Evolutionary conservation across 2,888 invertebrate genomes (phyloP), one percentile per base, ranked within the genome.

Genomic region (Oegoconia quadripuncta): DNA sequence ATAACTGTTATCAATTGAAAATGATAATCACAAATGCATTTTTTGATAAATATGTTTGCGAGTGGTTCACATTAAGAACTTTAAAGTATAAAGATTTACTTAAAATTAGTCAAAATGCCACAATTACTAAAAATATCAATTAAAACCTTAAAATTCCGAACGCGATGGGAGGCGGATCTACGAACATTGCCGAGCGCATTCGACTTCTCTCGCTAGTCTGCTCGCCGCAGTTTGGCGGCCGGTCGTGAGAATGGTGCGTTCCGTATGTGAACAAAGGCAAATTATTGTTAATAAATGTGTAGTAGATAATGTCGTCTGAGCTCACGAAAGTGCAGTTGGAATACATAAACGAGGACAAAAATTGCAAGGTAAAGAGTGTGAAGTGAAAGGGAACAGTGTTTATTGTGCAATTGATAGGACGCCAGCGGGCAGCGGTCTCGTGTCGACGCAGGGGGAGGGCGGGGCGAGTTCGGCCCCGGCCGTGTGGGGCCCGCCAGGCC

Each of bases 401-500:
- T 73, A 81, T 84, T 84, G 84, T 84, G 83, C 78, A 83, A 84
- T 74, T 74, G 62, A 77, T 74, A 65, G 73, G 84, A 87, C 83
- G 86, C 84, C 56, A 80, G 74, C 83, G 79, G 81, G 82, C 82
- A 79, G 82, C 76, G 80, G 79, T 83, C 81, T 83, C 69, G 74
- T 79, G 73, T 80, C 75, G 58, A 66, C 61, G 87, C 82, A 88
- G 86, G 87, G 88, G 87, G 83, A 86, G 87, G 88, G 88, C 87
- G 86, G 88, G 84, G 87, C 87, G 74, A 81, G 73, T 64, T 76
- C 80, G 74, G 84, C 77, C 80, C 83, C 82, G 73, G 78, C 80
- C 79, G 86, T 81, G 88, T 89, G 89, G 89, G 89, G 89, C 89
- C 83, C 83, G 80, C 64, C 83, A 83, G 82, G 84, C 84, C 86